Percentiles rank a stretch among this genome's conserved stretches.
Conservation (phyloP, 2,113 vertebrate species). For the Microtus pennsylvanicus region DNA sequence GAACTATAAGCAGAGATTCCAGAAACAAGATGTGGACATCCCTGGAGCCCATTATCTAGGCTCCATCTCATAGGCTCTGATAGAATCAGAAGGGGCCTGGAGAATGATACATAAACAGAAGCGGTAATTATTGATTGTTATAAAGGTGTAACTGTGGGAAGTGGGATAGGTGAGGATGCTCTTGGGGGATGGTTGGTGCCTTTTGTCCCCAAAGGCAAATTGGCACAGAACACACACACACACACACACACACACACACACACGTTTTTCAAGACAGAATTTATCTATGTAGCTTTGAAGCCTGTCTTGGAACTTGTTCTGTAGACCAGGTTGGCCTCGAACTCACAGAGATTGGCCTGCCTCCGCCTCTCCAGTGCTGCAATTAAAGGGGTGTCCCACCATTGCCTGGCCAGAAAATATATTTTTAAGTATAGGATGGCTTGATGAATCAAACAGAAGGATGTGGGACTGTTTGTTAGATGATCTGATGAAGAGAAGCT, state of each 20-base stretch:
- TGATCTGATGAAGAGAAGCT: neutral
- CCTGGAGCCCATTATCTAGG: neutral
- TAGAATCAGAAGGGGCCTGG: neutral
- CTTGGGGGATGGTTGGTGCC: neutral
- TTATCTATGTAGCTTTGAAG: too few relatives aligned
- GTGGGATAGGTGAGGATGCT: neutral
- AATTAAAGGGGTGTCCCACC: too few relatives aligned
- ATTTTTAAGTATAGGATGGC: slow-evolving; percentile 34
- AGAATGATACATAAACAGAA: neutral
- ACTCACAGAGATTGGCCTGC: neutral
- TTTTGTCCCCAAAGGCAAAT: neutral
- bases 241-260: too few relatives aligned
- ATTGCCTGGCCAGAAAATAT: neutral
- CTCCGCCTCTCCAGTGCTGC: neutral
- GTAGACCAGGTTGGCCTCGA: neutral
- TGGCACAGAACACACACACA: neutral
- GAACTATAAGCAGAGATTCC: neutral
- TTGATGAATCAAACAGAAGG: slow-evolving; percentile 20
- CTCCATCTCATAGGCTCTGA: neutral
- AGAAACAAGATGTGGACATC: neutral
- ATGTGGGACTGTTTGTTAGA: neutral
- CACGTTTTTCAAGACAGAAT: too few relatives aligned
- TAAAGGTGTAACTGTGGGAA: neutral
- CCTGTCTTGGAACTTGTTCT: neutral
- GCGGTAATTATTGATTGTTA: neutral